Conservation (phyloP, 23 tunicate genomes). For the Styela plicata region DNA sequence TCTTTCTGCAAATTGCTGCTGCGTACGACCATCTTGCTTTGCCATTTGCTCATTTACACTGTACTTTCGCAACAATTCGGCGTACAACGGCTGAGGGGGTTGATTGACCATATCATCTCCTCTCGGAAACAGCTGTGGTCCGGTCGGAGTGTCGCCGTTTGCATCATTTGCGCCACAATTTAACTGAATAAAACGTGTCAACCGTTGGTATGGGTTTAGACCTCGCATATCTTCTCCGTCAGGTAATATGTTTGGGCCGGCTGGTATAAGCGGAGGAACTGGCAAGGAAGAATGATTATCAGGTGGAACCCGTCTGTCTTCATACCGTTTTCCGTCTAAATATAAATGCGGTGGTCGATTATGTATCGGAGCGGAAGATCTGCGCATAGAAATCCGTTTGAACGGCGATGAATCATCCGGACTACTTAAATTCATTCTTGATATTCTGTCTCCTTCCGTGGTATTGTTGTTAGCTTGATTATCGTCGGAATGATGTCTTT, state of each 20-base stretch:
- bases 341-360: slow-evolving; percentile 4
- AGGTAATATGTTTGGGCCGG: not conserved
- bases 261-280: not conserved
- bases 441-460: not conserved
- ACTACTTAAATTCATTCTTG: not conserved
- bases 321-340: not conserved
- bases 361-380: slow-evolving; percentile 16
- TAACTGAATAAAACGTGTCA: not conserved
- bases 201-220: not conserved
- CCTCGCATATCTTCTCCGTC: not conserved
- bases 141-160: not conserved
- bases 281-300: not conserved
- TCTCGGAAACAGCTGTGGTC: not conserved
- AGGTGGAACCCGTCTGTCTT: not conserved
- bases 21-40: not conserved
- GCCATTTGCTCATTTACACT: not conserved
- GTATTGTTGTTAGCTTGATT: not conserved
- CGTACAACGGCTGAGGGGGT: not conserved
- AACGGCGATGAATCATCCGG: slow-evolving; percentile 2
- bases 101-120: not conserved
- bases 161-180: not conserved
- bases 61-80: not conserved
- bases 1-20: not conserved
- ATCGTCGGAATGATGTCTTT: slow-evolving; percentile 27
- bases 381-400: slow-evolving; percentile 5